Conservation (phyloP, 2,113 vertebrate species). For the Phrynosoma blainvillii region DNA sequence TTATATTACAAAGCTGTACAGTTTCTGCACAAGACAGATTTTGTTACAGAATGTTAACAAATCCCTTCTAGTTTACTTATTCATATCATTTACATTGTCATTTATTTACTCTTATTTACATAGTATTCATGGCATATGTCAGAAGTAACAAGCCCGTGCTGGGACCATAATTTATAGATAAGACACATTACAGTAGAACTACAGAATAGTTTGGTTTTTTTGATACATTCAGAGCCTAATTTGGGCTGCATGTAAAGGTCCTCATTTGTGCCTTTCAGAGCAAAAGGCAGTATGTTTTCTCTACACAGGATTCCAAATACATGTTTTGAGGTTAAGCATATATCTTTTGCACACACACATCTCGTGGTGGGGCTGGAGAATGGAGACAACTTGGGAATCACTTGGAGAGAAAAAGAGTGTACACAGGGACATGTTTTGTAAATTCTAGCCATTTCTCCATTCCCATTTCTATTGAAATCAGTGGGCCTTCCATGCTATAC, state of each 20-base stretch:
- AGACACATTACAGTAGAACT: background rate
- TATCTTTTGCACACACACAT: background rate
- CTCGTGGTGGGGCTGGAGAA: too few relatives aligned
- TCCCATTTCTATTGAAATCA: too few relatives aligned
- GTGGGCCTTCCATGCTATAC: too few relatives aligned
- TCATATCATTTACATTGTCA: background rate
- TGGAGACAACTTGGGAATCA: background rate
- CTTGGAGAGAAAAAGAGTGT: background rate
- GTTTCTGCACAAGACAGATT: too few relatives aligned
- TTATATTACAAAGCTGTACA: background rate
- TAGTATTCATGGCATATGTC: background rate
- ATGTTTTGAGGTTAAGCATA: background rate
- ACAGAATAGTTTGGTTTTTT: background rate
- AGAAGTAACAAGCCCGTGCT: background rate
- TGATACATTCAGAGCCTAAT: background rate
- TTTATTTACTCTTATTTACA: background rate
- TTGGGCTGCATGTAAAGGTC: too few relatives aligned
- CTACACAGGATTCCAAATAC: background rate
- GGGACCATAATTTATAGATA: background rate
- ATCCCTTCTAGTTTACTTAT: too few relatives aligned
- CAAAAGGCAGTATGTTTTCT: background rate
- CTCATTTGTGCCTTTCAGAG: too few relatives aligned
- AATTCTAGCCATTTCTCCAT: background rate
- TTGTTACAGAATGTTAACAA: too few relatives aligned
- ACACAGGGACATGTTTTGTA: background rate